These are phyloP conservation scores for Labeo rohita DNA, from an alignment of 2,113 vertebrate species.

Conservation along the genomic window DNA sequence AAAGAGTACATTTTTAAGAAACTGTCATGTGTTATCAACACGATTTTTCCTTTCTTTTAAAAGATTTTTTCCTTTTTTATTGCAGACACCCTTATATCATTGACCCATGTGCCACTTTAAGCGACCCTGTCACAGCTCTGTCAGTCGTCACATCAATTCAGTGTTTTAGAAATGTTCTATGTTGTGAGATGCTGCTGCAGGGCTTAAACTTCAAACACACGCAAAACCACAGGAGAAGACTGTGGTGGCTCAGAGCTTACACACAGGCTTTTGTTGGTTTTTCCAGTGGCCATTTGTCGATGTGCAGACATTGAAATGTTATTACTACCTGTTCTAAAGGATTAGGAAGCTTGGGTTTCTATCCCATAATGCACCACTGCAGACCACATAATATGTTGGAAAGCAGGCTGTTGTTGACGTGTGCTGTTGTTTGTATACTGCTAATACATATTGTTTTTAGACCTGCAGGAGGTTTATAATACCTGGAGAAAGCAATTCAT, in stretches of 20 bases:
- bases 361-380: neutral
- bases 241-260: neutral
- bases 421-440: neutral
- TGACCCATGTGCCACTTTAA: neutral
- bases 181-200: neutral
- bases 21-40: neutral
- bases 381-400: neutral
- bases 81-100: neutral
- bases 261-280: neutral
- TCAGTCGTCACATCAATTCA: neutral
- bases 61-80: neutral
- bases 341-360: neutral
- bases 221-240: neutral
- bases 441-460: neutral
- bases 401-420: neutral
- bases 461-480: neutral
- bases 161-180: neutral
- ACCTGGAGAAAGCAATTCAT: neutral
- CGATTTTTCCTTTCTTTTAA: neutral
- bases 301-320: neutral
- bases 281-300: neutral
- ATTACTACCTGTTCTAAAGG: neutral
- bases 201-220: neutral
- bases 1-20: neutral
- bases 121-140: neutral